Percentiles rank a stretch among this genome's conserved stretches.
These are phyloP conservation scores for Lagocephalus sceleratus DNA, from an alignment of 2,797 vertebrate species.

Conservation along the genomic window DNA sequence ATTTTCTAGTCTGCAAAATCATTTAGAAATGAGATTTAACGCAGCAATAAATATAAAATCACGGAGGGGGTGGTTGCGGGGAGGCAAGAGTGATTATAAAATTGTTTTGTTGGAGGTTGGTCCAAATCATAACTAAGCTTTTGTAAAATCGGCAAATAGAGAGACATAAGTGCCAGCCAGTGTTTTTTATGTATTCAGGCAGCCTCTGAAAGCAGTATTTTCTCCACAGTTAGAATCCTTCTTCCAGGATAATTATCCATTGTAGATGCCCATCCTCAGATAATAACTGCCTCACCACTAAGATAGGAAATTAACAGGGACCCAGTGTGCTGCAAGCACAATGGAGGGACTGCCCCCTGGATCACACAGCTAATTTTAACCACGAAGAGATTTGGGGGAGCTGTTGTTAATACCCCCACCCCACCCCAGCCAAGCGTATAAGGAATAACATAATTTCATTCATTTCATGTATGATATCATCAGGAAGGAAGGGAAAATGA, in stretches of 20 bases:
- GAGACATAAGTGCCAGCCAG: constrained; percentile 52
- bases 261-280: constrained; percentile 76
- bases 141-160: constrained; percentile 38
- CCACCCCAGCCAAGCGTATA: constrained; percentile 40
- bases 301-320: constrained; percentile 75
- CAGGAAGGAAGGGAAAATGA: constrained; percentile 46
- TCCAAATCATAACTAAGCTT: constrained; percentile 53
- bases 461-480: constrained; percentile 67
- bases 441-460: constrained; percentile 71
- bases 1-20: constrained; percentile 59
- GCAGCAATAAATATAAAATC: constrained; percentile 61
- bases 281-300: constrained; percentile 75
- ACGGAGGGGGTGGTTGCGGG: constrained; percentile 1
- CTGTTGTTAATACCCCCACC: constrained; percentile 55
- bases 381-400: constrained; percentile 41
- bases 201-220: constrained; percentile 69
- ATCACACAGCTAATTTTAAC: constrained; percentile 69
- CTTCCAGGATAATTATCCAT: constrained; percentile 75
- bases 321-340: constrained; percentile 64
- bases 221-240: constrained; percentile 71
- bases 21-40: constrained; percentile 68
- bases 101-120: constrained; percentile 54
- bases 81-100: constrained; percentile 38
- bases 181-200: constrained; percentile 54
- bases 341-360: constrained; percentile 62